A percentile compares a stretch with the other conserved stretches of the same genome.
phyloP scores from a whole-genome alignment of 2,113 vertebrate genomes.

The Aythya baeri region DNA sequence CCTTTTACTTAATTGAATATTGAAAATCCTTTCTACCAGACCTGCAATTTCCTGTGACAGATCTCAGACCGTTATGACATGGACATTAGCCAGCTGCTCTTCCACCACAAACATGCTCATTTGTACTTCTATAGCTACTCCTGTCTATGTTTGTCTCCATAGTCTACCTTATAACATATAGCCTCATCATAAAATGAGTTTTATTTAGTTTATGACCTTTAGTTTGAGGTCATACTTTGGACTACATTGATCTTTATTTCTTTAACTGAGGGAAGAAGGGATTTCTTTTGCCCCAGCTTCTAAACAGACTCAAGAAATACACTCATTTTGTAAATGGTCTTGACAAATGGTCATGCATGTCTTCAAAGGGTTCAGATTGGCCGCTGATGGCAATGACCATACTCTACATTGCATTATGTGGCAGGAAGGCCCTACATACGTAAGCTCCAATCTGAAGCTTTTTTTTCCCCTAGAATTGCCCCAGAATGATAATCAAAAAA shows the following conservation, averaged over 20 bases:
- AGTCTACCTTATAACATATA: neutral
- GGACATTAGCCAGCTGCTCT: conserved; percentile 5
- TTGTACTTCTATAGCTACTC: neutral
- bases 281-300: neutral
- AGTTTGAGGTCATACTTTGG: neutral
- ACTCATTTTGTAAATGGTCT: neutral
- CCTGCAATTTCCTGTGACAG: conserved; percentile 23
- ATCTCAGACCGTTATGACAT: neutral
- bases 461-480: neutral
- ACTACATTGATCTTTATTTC: neutral
- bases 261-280: neutral
- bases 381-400: neutral
- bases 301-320: neutral
- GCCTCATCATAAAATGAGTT: neutral
- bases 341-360: neutral
- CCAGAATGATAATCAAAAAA: conserved; percentile 15
- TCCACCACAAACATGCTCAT: neutral
- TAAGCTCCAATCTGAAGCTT: neutral
- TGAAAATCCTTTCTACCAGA: conserved; percentile 29
- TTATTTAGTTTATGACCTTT: too few species aligned
- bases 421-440: conserved; percentile 23
- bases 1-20: conserved; percentile 7
- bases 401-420: conserved; percentile 20
- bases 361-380: neutral
- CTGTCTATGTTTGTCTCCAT: neutral